Conservation (phyloP, 2,797 vertebrate species). For the Austrolebias charrua region DNA sequence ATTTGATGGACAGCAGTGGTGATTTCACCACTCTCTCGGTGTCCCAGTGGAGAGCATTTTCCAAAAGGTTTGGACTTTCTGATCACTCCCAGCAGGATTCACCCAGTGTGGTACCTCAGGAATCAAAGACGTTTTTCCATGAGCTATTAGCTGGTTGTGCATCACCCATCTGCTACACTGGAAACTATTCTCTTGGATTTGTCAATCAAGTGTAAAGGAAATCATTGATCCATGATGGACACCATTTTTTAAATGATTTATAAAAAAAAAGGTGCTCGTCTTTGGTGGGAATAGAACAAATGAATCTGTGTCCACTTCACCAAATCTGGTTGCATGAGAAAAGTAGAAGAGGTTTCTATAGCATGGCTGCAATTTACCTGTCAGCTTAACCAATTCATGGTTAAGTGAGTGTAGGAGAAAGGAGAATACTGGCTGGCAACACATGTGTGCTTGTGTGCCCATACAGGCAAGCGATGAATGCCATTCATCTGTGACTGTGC, state of each 20-base stretch:
- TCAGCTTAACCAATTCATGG: constrained; percentile 71
- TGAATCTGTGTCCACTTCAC: constrained; percentile 61
- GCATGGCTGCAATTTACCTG: constrained; percentile 67
- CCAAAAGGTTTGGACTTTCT: constrained; percentile 53
- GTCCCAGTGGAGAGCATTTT: constrained; percentile 42
- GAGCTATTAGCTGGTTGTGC: constrained; percentile 51
- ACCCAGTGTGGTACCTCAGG: constrained; percentile 55
- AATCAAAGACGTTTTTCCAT: constrained; percentile 56
- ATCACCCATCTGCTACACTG: constrained; percentile 63
- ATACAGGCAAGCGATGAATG: constrained; percentile 27
- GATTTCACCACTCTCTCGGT: constrained; percentile 23
- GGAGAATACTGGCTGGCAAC: constrained; percentile 30
- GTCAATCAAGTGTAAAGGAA: constrained; percentile 52
- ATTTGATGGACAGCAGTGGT: constrained; percentile 44
- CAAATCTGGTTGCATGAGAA: constrained; percentile 39
- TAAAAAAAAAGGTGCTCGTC: constrained; percentile 35
- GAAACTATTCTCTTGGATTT: constrained; percentile 46
- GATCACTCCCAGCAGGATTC: constrained; percentile 47
- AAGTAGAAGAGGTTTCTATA: constrained; percentile 33
- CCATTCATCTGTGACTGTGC: constrained; percentile 45
- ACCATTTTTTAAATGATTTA: constrained; percentile 32
- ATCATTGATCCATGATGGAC: constrained; percentile 49
- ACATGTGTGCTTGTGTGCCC: constrained; percentile 13
- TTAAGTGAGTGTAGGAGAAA: constrained; percentile 63
- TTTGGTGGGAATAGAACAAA: constrained; percentile 50